Evolutionary conservation across 1,140 invertebrate species (phyloP), one percentile per base, ranked within the genome.

Genomic region (Lanistes nyassanus): DNA sequence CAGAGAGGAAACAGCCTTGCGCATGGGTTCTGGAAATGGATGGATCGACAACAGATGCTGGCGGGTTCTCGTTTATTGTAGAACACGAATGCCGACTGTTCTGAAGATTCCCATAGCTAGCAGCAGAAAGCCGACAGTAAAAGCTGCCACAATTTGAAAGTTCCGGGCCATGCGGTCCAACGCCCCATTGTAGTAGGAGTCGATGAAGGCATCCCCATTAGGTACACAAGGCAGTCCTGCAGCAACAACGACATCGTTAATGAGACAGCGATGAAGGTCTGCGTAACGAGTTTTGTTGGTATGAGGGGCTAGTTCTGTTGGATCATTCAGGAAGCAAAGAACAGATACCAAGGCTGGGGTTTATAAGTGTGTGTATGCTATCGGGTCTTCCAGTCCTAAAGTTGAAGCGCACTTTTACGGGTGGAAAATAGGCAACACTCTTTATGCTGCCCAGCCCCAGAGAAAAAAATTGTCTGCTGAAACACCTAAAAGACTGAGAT

Each of bases 111-210:
- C 53, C 0, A 83, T 80, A 26, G 83, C 78, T 21, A 85, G 76
- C 16, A 83, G 56, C 23, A 82, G 72, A 23, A 81, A 79, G 3
- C 78, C 83, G 0, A 81, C 69, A 1, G 79, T 80, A 23, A 84
- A 83, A 9, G 79, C 80, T 7, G 76, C 80, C 13, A 86, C 60
- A 9, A 82, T 68, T 53, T 79, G 74, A 69, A 85, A 86, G 76
- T 86, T 85, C 26, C 82, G 74, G 1, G 65, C 64, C 76, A 84
- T 80, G 58, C 84, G 77, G n/a, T 82, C 80, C 31, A 80, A 69
- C 6, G 85, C 84, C 23, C 82, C 80, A 6, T 82, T 83, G 68
- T 85, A 86, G 64, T 78, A 80, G 31, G 78, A 51, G 11, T 75
- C 31, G 39, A 86, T 65, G 64, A 82, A 85, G 2, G 70, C 42